Evolutionary conservation across 2,113 vertebrate genomes (phyloP).

Genomic region (Orthonyx spaldingii): DNA sequence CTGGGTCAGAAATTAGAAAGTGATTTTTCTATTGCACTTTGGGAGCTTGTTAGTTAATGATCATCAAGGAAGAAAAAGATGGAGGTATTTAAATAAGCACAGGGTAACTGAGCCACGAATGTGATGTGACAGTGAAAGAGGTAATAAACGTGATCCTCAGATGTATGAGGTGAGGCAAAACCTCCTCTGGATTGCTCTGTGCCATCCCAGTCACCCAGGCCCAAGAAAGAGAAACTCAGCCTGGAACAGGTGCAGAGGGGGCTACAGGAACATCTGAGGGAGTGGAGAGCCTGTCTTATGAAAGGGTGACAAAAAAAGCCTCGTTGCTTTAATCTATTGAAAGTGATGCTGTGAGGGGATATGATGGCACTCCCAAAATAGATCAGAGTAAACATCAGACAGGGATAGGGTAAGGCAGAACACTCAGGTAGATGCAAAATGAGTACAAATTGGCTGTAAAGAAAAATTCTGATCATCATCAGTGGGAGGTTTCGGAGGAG

Average conservation of each 20-base stretch:
- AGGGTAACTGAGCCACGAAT: background rate
- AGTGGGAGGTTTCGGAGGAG: background rate
- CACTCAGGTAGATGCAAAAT: background rate
- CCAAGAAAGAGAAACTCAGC: background rate
- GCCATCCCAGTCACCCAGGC: background rate
- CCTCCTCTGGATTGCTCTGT: background rate
- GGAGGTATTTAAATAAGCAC: background rate
- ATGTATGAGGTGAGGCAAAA: background rate
- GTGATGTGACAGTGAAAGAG: background rate
- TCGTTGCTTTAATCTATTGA: constrained; percentile 20
- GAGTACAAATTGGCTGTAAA: background rate
- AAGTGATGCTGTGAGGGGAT: background rate
- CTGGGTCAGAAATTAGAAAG: background rate
- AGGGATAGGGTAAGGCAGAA: background rate
- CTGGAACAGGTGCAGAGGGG: constrained; percentile 16
- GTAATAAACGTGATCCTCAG: background rate
- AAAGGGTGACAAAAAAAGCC: constrained; percentile 26
- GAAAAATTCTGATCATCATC: background rate
- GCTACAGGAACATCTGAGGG: background rate
- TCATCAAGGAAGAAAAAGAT: background rate
- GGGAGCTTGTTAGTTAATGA: background rate
- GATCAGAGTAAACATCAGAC: constrained; percentile 18
- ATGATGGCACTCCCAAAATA: constrained; percentile 27
- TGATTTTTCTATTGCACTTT: background rate
- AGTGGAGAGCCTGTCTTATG: background rate